phyloP scores from a whole-genome alignment of 1,140 invertebrate genomes.

The Drosophila bocki region DNA sequence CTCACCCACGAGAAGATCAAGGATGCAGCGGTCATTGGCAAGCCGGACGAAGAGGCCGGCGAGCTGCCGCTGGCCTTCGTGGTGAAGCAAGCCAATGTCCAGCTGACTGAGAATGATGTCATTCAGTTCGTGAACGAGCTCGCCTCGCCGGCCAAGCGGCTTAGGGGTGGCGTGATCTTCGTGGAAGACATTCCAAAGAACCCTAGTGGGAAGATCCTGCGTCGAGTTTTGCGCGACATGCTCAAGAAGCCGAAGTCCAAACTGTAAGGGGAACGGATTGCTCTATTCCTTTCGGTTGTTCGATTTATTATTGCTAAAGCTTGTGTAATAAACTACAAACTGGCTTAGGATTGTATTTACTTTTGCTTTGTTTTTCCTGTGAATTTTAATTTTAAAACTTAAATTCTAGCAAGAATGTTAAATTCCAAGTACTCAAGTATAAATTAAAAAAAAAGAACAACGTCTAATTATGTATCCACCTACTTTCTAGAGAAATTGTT shows the following conservation, averaged over 20 bases:
- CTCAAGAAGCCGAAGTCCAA: conserved; percentile 81
- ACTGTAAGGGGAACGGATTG: conserved; percentile 61
- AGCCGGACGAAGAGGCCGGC: conserved; percentile 88
- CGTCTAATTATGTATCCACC: too few species aligned
- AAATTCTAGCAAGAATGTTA: too few species aligned
- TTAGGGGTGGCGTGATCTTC: conserved; percentile 89
- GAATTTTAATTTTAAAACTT: too few species aligned
- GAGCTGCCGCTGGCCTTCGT: conserved; percentile 90
- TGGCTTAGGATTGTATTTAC: conserved; percentile 7
- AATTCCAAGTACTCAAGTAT: too few species aligned
- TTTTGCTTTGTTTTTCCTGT: too few species aligned
- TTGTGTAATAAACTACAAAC: conserved; percentile 76
- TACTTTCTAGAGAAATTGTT: too few species aligned
- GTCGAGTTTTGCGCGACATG: conserved; percentile 86
- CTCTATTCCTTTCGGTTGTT: too few species aligned
- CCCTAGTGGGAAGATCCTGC: conserved; percentile 89
- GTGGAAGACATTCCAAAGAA: conserved; percentile 89
- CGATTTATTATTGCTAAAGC: conserved; percentile 71
- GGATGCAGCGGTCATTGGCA: conserved; percentile 92
- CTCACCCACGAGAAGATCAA: conserved; percentile 88
- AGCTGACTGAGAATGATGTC: conserved; percentile 85
- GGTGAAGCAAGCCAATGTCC: conserved; percentile 86
- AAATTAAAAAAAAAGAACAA: too few species aligned
- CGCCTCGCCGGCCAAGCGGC: conserved; percentile 87
- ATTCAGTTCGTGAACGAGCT: conserved; percentile 86